A percentile compares a stretch with the other conserved stretches of the same genome.
phyloP scores from a whole-genome alignment of 2,113 vertebrate genomes.

The Epinephelus lanceolatus region DNA sequence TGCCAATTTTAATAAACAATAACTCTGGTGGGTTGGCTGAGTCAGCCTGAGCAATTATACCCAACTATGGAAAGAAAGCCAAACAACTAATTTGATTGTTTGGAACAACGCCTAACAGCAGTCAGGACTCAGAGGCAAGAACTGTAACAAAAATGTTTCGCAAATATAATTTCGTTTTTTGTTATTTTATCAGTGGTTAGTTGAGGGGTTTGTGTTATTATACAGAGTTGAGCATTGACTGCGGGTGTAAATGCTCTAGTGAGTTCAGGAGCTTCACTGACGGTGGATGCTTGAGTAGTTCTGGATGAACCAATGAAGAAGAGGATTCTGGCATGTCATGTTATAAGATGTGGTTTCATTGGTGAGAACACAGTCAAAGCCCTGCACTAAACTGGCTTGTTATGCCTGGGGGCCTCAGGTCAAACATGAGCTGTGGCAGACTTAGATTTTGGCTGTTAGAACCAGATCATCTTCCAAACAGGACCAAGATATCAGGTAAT shows the following conservation, averaged over 20 bases:
- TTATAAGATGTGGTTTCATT: neutral
- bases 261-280: neutral
- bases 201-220: neutral
- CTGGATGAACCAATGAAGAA: no score
- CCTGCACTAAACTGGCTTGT: neutral
- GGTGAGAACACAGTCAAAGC: neutral
- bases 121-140: neutral
- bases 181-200: neutral
- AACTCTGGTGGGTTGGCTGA: slow-evolving; percentile 1
- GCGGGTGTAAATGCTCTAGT: no score
- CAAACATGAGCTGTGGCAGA: no score
- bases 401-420: neutral
- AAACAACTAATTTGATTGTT: neutral
- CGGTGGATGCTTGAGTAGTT: no score
- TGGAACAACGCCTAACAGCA: neutral
- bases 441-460: no score
- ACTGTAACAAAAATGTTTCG: neutral
- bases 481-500: no score
- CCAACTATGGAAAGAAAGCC: slow-evolving; percentile 1
- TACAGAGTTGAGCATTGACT: neutral
- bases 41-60: neutral
- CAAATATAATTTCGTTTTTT: no score
- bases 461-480: no score
- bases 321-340: neutral
- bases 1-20: neutral